phyloP scores from a whole-genome alignment of 2,888 invertebrate species.

The Aricia artaxerxes region DNA sequence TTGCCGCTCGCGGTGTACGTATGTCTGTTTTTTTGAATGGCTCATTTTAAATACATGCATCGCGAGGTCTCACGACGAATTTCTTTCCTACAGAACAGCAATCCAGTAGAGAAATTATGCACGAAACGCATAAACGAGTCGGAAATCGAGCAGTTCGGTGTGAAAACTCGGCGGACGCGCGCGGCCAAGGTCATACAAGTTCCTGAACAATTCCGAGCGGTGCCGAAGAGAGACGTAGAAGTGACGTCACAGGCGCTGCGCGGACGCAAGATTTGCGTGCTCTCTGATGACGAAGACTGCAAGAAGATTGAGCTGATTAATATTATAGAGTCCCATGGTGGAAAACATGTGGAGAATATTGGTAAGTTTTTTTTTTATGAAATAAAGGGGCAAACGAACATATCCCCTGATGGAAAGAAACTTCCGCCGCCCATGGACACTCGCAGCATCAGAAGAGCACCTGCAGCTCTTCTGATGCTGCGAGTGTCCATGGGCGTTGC shows the following conservation, averaged over 20 bases:
- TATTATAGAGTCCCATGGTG: constrained; percentile 63
- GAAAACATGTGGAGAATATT: constrained; percentile 59
- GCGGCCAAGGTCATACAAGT: constrained; percentile 52
- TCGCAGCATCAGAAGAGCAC: too few relatives aligned
- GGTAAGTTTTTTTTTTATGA: constrained; percentile 47
- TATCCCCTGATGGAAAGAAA: too few relatives aligned
- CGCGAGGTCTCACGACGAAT: neutral
- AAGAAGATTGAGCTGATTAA: constrained; percentile 53
- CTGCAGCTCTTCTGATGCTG: too few relatives aligned
- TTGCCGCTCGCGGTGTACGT: too few relatives aligned
- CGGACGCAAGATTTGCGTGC: constrained; percentile 58
- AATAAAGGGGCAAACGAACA: too few relatives aligned
- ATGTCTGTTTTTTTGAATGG: too few relatives aligned
- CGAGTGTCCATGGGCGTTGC: too few relatives aligned
- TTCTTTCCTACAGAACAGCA: constrained; percentile 49
- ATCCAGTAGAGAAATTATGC: constrained; percentile 59
- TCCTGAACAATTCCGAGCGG: constrained; percentile 55
- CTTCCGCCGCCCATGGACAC: too few relatives aligned
- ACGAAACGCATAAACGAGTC: constrained; percentile 55
- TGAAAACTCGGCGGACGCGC: constrained; percentile 53
- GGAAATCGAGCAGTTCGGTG: constrained; percentile 46
- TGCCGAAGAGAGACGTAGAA: constrained; percentile 43
- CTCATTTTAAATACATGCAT: too few relatives aligned
- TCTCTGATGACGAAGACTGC: constrained; percentile 64
- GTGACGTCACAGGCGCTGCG: constrained; percentile 57